phyloP scores from a whole-genome alignment of 1,140 invertebrate species.

The Lasaia peninsularis region DNA sequence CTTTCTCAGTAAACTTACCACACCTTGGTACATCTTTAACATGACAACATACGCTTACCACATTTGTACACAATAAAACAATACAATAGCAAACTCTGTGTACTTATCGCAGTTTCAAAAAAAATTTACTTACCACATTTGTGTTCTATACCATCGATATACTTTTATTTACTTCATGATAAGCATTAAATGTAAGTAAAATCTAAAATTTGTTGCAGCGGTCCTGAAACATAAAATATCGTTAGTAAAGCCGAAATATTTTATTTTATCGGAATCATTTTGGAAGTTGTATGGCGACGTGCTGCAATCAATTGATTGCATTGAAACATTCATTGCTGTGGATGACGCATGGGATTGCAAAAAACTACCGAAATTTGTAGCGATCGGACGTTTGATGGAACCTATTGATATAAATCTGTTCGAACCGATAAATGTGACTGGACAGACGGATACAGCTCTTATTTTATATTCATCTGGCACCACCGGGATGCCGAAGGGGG shows the following conservation, averaged over 20 bases:
- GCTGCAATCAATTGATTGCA: constrained; percentile 36
- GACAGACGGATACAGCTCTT: constrained; percentile 51
- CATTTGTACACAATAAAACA: no score
- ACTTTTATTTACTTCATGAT: no score
- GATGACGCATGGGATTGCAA: constrained; percentile 31
- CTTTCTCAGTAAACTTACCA: no score
- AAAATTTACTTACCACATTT: no score
- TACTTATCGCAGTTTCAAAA: no score
- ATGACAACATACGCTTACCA: no score
- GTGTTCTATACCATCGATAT: no score
- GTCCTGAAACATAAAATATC: constrained; percentile 44
- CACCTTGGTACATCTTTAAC: no score
- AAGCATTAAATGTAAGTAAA: no score
- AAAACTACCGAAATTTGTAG: constrained; percentile 32
- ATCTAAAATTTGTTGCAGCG: constrained; percentile 59
- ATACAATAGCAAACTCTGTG: no score
- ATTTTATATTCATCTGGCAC: constrained; percentile 81
- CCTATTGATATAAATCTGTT: constrained; percentile 38
- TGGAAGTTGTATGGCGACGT: constrained; percentile 45
- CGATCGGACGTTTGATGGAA: constrained; percentile 15
- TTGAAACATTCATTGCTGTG: constrained; percentile 38
- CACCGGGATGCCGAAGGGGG: constrained; percentile 88
- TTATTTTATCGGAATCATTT: constrained; percentile 44
- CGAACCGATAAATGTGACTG: constrained; percentile 41
- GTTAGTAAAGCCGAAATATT: constrained; percentile 47